Evolutionary conservation across 92 coral and sea anemone species (phyloP).

Genomic region (Umimayanthus chanpuru): DNA sequence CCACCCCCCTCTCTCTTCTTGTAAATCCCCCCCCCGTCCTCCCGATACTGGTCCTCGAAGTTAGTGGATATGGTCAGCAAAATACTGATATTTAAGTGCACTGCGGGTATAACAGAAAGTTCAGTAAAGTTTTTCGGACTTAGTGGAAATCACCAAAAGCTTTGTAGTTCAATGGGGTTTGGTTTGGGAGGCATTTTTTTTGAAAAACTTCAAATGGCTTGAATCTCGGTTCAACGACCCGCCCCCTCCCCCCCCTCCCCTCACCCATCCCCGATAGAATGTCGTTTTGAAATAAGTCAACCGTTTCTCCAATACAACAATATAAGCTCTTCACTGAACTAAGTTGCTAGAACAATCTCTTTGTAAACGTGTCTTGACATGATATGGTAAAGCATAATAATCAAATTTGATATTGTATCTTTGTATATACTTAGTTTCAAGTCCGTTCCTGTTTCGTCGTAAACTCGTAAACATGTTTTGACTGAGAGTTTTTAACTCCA

Average conservation of each 20-base stretch:
- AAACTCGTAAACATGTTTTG: slow-evolving; percentile 10
- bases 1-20: no score
- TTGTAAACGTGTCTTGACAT: background rate
- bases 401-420: slow-evolving; percentile 9
- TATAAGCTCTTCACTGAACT: background rate
- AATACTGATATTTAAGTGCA: no score
- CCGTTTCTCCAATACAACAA: background rate
- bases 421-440: background rate
- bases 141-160: no score
- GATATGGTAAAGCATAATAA: background rate
- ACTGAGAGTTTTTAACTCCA: background rate
- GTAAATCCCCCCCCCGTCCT: no score
- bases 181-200: background rate
- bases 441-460: background rate
- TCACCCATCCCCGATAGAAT: background rate
- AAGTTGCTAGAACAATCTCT: background rate
- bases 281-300: background rate
- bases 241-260: background rate
- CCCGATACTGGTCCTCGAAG: no score
- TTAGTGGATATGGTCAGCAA: no score
- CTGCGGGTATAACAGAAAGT: no score
- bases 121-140: no score
- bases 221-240: background rate
- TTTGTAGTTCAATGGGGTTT: no score
- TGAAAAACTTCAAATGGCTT: no score